Conservation (phyloP, 92 coral and sea anemone species). For the Ricordea florida region DNA sequence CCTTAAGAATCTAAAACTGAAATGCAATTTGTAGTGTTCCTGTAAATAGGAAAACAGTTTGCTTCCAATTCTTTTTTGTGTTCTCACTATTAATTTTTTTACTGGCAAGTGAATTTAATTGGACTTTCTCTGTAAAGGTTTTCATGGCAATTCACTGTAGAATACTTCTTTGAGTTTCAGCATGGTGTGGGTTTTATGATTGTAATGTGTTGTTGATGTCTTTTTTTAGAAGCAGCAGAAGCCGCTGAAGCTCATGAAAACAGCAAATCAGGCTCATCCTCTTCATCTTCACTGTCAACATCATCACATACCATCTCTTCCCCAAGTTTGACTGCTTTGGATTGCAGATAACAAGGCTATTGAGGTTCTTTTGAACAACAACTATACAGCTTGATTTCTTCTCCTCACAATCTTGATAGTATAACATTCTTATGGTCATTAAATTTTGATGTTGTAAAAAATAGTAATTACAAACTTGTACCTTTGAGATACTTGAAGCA, state of each 20-base stretch:
- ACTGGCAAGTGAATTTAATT: too few relatives aligned
- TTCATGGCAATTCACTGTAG: too few relatives aligned
- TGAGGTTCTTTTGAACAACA: background rate
- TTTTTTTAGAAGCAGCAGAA: constrained; percentile 55
- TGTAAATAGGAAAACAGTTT: too few relatives aligned
- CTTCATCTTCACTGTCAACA: too few relatives aligned
- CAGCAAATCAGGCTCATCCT: constrained; percentile 60
- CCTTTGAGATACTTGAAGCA: too few relatives aligned
- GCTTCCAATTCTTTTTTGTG: too few relatives aligned
- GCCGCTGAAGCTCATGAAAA: constrained; percentile 41
- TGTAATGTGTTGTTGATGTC: background rate
- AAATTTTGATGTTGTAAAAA: too few relatives aligned
- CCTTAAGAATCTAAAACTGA: too few relatives aligned
- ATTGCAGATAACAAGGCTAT: constrained; percentile 86
- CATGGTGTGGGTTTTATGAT: background rate
- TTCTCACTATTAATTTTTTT: too few relatives aligned
- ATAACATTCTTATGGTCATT: background rate
- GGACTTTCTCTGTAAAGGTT: too few relatives aligned
- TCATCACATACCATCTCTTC: constrained; percentile 48
- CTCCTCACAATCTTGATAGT: background rate
- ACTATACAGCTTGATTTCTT: background rate
- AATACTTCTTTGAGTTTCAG: background rate
- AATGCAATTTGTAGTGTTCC: too few relatives aligned
- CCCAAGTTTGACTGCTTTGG: constrained; percentile 70
- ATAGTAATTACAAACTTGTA: too few relatives aligned